phyloP scores from a whole-genome alignment of 1,140 invertebrate genomes.

The Saccostrea glomerata region DNA sequence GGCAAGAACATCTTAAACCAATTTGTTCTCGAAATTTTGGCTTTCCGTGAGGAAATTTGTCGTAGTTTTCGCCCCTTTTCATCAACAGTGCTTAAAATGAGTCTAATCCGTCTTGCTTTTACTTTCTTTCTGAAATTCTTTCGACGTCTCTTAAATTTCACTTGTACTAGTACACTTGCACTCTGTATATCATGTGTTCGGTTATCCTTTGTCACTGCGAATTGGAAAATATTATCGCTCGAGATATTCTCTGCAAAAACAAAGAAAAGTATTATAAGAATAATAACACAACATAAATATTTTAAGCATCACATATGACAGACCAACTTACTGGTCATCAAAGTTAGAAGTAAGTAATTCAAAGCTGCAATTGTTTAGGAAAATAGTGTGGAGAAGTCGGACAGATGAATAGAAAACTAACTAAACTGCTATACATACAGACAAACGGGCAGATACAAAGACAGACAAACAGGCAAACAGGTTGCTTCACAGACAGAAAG shows the following conservation, averaged over 20 bases:
- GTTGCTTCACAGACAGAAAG: too few relatives aligned
- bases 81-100: slow-evolving; percentile 46
- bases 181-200: slow-evolving; percentile 48
- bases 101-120: slow-evolving; percentile 21
- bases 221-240: slow-evolving; percentile 49
- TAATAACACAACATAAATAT: too few relatives aligned
- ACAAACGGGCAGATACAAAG: too few relatives aligned
- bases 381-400: too few relatives aligned
- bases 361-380: too few relatives aligned
- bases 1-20: slow-evolving; percentile 56
- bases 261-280: too few relatives aligned
- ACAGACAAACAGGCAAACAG: too few relatives aligned
- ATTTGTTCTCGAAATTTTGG: slow-evolving; percentile 51
- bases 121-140: slow-evolving; percentile 10
- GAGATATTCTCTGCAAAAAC: slow-evolving; percentile 51
- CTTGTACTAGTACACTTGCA: slow-evolving; percentile 52
- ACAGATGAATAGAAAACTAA: too few relatives aligned
- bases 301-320: too few relatives aligned
- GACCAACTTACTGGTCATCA: too few relatives aligned
- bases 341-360: too few relatives aligned
- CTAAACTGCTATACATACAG: too few relatives aligned
- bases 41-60: slow-evolving; percentile 24
- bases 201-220: slow-evolving; percentile 49
- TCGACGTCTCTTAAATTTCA: slow-evolving; percentile 46
- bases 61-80: background rate